These are phyloP conservation scores for Spongilla lacustris DNA, from an alignment of 37 sponge, comb jelly and placozoan species.

Conservation along the genomic window DNA sequence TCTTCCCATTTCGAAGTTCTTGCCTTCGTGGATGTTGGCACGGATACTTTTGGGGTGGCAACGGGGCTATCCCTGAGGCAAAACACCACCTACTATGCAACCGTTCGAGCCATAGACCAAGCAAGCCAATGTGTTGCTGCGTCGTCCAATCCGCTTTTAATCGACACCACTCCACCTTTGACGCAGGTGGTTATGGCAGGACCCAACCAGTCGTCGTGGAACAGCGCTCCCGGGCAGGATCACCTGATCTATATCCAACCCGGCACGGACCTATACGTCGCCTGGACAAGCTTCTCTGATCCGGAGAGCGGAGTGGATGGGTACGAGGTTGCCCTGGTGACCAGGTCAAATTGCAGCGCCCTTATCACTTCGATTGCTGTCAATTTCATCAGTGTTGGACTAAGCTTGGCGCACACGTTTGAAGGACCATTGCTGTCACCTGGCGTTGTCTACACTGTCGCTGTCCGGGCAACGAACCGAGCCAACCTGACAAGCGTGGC, in stretches of 20 bases:
- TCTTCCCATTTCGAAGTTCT: slow-evolving; percentile 43
- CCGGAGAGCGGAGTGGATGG: slow-evolving; percentile 60
- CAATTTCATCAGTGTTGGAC: slow-evolving; percentile 7
- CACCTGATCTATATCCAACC: slow-evolving; percentile 43
- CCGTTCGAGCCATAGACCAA: slow-evolving; percentile 78
- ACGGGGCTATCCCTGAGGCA: slow-evolving; percentile 42
- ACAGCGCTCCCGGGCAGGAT: not conserved
- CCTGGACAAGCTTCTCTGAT: slow-evolving; percentile 69
- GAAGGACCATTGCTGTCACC: not conserved
- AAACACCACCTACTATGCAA: slow-evolving; percentile 71
- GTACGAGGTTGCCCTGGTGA: slow-evolving; percentile 63
- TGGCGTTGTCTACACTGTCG: slow-evolving; percentile 49
- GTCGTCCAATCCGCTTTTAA: slow-evolving; percentile 16
- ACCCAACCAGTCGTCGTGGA: slow-evolving; percentile 9
- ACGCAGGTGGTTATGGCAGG: slow-evolving; percentile 17
- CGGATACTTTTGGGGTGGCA: slow-evolving; percentile 27
- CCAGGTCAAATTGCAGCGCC: slow-evolving; percentile 39
- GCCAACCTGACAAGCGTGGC: slow-evolving; percentile 48
- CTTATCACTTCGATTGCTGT: not conserved
- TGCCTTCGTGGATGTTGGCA: slow-evolving; percentile 42
- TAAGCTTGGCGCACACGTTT: slow-evolving; percentile 6
- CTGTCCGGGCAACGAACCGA: slow-evolving; percentile 52
- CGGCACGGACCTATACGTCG: slow-evolving; percentile 16
- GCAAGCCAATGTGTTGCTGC: slow-evolving; percentile 63
- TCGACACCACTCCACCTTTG: slow-evolving; percentile 75